These are phyloP conservation scores for Agriopis aurantiaria DNA, from an alignment of 2,888 invertebrate species.

Conservation along the genomic window DNA sequence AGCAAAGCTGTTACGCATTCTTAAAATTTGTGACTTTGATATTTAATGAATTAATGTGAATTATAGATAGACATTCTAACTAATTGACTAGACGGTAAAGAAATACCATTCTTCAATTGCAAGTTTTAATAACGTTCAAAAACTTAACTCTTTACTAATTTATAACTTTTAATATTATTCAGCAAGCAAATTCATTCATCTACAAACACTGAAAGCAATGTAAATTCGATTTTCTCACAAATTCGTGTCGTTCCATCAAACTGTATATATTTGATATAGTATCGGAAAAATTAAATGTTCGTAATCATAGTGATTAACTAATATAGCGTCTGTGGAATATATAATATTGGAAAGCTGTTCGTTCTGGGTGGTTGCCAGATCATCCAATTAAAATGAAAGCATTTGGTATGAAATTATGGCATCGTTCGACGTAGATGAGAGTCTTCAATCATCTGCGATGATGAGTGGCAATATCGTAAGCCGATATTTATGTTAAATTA, in stretches of 20 bases:
- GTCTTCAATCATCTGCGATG: slow-evolving; percentile 26
- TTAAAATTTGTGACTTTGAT: too few relatives aligned
- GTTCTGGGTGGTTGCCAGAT: slow-evolving; percentile 36
- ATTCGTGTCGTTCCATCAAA: background rate
- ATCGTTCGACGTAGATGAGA: slow-evolving; percentile 13
- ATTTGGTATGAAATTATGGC: slow-evolving; percentile 36
- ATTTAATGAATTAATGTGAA: too few relatives aligned
- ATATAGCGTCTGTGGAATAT: background rate
- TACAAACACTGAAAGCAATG: background rate
- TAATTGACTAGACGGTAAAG: too few relatives aligned
- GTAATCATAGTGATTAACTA: slow-evolving; percentile 6
- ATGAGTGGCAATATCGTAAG: slow-evolving; percentile 17
- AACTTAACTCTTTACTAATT: background rate
- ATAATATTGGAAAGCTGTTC: slow-evolving; percentile 32
- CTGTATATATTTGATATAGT: background rate
- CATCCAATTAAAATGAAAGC: slow-evolving; percentile 40
- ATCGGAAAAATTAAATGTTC: background rate
- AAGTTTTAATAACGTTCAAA: background rate
- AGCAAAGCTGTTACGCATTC: too few relatives aligned
- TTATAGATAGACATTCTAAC: too few relatives aligned
- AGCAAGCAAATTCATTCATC: slow-evolving; percentile 8
- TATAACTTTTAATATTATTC: background rate
- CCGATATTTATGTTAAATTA: slow-evolving; percentile 2
- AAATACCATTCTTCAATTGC: too few relatives aligned
- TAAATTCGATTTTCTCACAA: background rate